Conservation (phyloP, 2,113 vertebrate genomes). For the Phocoena sinus region DNA sequence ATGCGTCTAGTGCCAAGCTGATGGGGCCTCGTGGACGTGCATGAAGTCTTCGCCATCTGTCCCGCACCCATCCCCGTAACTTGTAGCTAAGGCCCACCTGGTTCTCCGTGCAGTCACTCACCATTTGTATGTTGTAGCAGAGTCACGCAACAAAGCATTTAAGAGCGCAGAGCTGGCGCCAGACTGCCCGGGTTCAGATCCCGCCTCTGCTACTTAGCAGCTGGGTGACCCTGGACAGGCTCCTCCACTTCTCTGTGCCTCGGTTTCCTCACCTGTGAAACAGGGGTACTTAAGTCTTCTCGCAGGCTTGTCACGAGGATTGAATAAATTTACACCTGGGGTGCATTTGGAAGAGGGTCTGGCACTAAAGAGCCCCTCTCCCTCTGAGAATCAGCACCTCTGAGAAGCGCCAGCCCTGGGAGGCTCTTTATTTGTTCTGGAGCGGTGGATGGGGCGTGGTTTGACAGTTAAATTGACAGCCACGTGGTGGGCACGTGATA, state of each 20-base stretch:
- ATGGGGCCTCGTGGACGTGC: neutral
- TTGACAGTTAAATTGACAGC: neutral
- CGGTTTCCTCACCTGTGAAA: neutral
- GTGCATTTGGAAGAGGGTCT: neutral
- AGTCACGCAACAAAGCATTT: rapidly evolving
- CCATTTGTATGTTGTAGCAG: neutral
- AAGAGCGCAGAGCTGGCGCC: neutral
- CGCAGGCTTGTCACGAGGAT: neutral
- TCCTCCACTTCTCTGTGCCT: neutral
- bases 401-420: neutral
- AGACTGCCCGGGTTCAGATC: too few species aligned
- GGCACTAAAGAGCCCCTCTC: rapidly evolving
- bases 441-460: neutral
- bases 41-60: neutral
- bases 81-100: neutral
- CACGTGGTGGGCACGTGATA: neutral
- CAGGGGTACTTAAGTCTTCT: neutral
- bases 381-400: neutral
- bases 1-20: neutral
- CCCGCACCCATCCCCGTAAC: neutral
- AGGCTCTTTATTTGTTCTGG: neutral
- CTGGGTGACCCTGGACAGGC: neutral
- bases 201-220: neutral
- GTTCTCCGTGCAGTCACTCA: neutral
- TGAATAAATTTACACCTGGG: too few species aligned